Percentiles rank a stretch among this genome's conserved stretches.
Conservation (phyloP, 2,888 invertebrate genomes). For the Aplocera efformata region DNA sequence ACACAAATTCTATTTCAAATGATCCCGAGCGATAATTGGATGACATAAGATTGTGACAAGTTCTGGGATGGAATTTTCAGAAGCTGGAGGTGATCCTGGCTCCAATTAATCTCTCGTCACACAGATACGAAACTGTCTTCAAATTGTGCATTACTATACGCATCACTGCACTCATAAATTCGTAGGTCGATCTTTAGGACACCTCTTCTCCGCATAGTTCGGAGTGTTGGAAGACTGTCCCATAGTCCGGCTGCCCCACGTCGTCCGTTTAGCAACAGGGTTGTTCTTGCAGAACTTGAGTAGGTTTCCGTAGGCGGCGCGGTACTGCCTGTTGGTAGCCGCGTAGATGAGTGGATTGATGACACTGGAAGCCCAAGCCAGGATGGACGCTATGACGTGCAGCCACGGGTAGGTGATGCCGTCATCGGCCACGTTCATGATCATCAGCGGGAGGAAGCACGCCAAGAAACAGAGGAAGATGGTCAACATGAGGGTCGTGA, state of each 20-base stretch:
- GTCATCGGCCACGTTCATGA: constrained; percentile 93
- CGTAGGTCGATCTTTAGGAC: constrained; percentile 61
- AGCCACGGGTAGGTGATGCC: constrained; percentile 84
- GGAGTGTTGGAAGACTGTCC: constrained; percentile 74
- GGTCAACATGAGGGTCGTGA: constrained; percentile 92
- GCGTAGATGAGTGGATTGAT: constrained; percentile 95
- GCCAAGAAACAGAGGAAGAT: constrained; percentile 93
- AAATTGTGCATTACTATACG: too few relatives aligned
- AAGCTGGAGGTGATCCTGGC: too few relatives aligned
- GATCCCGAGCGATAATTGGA: too few relatives aligned
- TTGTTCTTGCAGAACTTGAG: constrained; percentile 67
- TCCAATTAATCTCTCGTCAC: too few relatives aligned
- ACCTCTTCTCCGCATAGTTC: constrained; percentile 63
- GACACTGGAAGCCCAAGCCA: constrained; percentile 95
- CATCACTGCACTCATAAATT: constrained; percentile 53
- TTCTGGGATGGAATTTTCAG: too few relatives aligned
- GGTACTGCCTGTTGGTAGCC: constrained; percentile 91
- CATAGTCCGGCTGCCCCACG: constrained; percentile 70
- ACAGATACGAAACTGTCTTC: too few relatives aligned
- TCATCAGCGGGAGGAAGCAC: constrained; percentile 93
- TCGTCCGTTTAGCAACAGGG: constrained; percentile 57
- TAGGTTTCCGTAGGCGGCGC: constrained; percentile 81
- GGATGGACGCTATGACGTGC: constrained; percentile 90
- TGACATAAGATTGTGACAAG: too few relatives aligned
- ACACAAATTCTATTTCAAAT: too few relatives aligned